Base-by-base conservation (phyloP, 2,113 vertebrate genomes). In the Tragulus kanchil region DNA sequence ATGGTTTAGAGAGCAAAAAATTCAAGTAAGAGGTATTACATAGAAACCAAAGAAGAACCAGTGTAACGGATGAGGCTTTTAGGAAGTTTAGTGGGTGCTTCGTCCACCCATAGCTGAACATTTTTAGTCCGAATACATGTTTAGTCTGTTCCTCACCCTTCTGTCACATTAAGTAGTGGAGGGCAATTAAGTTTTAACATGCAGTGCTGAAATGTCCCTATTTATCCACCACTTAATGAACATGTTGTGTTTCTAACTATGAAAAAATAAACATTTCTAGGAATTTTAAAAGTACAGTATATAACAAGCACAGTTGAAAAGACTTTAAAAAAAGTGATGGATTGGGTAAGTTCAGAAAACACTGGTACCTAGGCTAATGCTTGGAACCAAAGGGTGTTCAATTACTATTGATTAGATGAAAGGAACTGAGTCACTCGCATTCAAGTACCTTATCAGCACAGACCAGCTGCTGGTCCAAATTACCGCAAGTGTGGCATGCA, bases 391-490 rank as follows among this genome's bases (percentile, higher is more conserved):
- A 3, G 17, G 17, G 10, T 90, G 26, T 56, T 88, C 16, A 75
- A 56, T 85, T 61, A 62, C n/a, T 36, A 83, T 71, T 89, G 75
- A 78, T 71, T 69, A 88, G 4, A 56, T 79, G 5, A 93, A 50
- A 48, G 16, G 78, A 4, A 71, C 79, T n/a, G 8, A 71, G 67
- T 56, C 28, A 73, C 42, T 75, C 79, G 26, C 81, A 89, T 83
- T 92, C 31, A 61, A 88, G 7, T 64, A 85, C 17, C 71, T 81
- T 1, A 96, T 73, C n/a, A 94, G 65, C 64, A 97, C 58, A 54
- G 42, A 96, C 71, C 45, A 36, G 2, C 93, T 98, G 97, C 89
- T 94, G 91, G 50, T 26, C 61, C 90, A 92, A 28, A 77, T 62
- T 58, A 94, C 21, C 90, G 73, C 28, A 97, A 97, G 81, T 23